Percentiles rank a stretch among this genome's conserved stretches.
Evolutionary conservation across 2,888 invertebrate genomes (phyloP).

Genomic region (Spilosoma lubricipeda): DNA sequence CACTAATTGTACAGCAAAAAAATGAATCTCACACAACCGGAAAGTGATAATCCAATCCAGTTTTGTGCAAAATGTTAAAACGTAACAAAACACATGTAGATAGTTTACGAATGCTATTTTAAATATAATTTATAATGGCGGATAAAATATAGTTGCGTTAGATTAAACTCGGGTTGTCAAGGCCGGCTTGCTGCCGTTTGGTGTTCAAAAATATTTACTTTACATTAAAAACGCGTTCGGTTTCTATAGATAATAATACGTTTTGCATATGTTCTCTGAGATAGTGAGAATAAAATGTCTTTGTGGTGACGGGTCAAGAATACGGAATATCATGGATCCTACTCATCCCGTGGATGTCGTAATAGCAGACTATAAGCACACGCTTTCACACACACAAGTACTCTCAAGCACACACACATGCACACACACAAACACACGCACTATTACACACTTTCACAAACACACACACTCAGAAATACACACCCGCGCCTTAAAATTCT

Average conservation of each 20-base stretch:
- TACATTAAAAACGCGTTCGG: conserved; percentile 31
- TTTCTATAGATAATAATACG: not conserved
- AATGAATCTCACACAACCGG: not conserved
- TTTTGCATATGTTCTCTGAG: not conserved
- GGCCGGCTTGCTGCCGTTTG: conserved; percentile 23
- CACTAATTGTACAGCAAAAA: not conserved
- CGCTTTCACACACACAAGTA: too few species aligned
- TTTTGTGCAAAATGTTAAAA: not conserved
- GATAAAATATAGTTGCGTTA: conserved; percentile 40
- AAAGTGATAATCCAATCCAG: not conserved
- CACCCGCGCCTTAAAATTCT: too few species aligned
- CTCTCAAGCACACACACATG: too few species aligned
- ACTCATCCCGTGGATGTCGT: too few species aligned
- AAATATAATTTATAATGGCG: conserved; percentile 24
- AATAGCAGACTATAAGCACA: too few species aligned
- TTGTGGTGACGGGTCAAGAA: too few species aligned
- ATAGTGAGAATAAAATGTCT: not conserved
- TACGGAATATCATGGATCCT: too few species aligned
- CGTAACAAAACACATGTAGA: conserved; percentile 4
- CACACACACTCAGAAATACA: too few species aligned
- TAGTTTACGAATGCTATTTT: conserved; percentile 10
- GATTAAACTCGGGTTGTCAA: conserved; percentile 32
- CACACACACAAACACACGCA: too few species aligned
- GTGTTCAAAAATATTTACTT: conserved; percentile 42
- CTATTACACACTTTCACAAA: too few species aligned